Percentiles rank a stretch among this genome's conserved stretches.
Evolutionary conservation across 2,888 invertebrate species (phyloP).

Genomic region (Heliconius aoede): DNA sequence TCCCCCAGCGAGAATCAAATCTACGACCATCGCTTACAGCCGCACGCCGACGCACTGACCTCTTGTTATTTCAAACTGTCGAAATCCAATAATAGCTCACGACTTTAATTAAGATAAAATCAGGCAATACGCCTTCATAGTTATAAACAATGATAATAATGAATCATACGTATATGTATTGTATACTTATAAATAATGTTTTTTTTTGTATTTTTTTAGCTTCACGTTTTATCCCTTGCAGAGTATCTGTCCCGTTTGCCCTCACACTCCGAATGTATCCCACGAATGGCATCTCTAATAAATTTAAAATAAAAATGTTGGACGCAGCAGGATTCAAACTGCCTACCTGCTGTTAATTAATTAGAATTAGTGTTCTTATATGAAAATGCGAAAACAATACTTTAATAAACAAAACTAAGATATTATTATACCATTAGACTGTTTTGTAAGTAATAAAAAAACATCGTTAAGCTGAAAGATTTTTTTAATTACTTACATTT

Average conservation of each 20-base stretch:
- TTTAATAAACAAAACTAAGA: too few relatives aligned
- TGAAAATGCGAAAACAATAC: too few relatives aligned
- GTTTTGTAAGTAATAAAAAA: background rate
- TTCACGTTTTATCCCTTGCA: background rate
- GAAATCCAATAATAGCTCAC: slow-evolving; percentile 1
- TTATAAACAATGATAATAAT: slow-evolving; percentile 5
- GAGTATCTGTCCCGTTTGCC: too few relatives aligned
- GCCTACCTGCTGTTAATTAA: background rate
- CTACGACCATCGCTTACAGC: background rate
- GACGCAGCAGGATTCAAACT: too few relatives aligned
- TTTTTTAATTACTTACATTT: too few relatives aligned
- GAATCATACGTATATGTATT: background rate
- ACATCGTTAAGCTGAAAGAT: background rate
- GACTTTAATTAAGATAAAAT: slow-evolving; percentile 17
- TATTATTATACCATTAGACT: background rate
- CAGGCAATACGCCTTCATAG: slow-evolving; percentile 4
- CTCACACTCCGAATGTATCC: too few relatives aligned
- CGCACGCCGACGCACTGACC: background rate
- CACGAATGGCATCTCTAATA: too few relatives aligned
- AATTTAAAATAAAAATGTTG: too few relatives aligned
- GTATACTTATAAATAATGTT: too few relatives aligned
- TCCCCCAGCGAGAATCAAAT: background rate
- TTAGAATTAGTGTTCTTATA: too few relatives aligned
- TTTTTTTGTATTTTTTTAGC: background rate
- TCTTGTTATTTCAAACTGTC: background rate